Evolutionary conservation across 2,888 invertebrate genomes (phyloP).

Genomic region (Eupithecia pulchellata): DNA sequence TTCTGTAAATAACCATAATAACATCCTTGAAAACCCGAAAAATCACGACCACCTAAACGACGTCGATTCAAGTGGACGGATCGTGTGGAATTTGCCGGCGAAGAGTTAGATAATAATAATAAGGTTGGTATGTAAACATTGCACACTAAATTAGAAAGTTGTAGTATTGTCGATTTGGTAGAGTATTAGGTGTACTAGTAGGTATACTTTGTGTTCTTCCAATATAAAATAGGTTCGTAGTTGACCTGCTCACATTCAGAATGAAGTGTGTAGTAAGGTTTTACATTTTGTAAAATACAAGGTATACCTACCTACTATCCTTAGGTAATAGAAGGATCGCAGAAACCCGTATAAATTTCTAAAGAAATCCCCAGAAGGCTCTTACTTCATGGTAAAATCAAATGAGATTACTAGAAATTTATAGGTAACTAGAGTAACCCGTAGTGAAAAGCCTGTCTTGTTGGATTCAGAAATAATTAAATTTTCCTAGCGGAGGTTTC

Average conservation of each 20-base stretch:
- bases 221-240: too few relatives aligned
- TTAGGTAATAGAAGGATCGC: neutral
- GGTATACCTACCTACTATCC: neutral
- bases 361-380: neutral
- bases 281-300: neutral
- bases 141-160: neutral
- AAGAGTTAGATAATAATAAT: slow-evolving; percentile 38
- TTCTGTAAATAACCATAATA: slow-evolving; percentile 47
- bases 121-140: slow-evolving; percentile 20
- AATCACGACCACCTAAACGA: slow-evolving; percentile 15
- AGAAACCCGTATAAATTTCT: neutral
- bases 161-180: neutral
- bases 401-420: neutral
- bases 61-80: slow-evolving; percentile 2
- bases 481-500: too few relatives aligned
- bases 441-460: too few relatives aligned
- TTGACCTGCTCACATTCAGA: too few relatives aligned
- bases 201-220: too few relatives aligned
- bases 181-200: neutral
- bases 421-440: too few relatives aligned
- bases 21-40: neutral
- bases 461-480: too few relatives aligned
- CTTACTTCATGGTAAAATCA: neutral
- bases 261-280: too few relatives aligned
- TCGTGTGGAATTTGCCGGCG: slow-evolving; percentile 46